Conservation (phyloP, 2,797 vertebrate species). For the Takifugu ocellatus region DNA sequence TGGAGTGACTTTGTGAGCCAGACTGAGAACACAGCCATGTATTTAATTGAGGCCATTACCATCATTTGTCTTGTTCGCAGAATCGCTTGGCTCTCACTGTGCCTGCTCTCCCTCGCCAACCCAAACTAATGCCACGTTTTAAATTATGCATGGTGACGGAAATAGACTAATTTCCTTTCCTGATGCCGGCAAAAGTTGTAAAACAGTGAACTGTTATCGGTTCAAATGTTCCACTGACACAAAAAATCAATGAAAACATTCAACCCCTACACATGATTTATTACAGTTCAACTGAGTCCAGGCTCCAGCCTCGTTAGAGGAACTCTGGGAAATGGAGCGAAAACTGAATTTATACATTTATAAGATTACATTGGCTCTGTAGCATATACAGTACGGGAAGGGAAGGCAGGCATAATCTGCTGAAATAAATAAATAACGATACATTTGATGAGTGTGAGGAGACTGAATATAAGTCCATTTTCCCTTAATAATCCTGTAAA, state of each 20-base stretch:
- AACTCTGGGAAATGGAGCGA: constrained; percentile 41
- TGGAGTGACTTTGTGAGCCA: constrained; percentile 40
- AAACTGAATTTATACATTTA: constrained; percentile 29
- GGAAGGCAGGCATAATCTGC: too few species aligned
- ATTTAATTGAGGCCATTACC: constrained; percentile 66
- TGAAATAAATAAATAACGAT: neutral
- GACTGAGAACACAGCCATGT: constrained; percentile 50
- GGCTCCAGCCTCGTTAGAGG: constrained; percentile 22
- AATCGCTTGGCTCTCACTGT: constrained; percentile 49
- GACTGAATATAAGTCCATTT: constrained; percentile 8
- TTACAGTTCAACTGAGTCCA: constrained; percentile 36
- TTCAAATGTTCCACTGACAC: neutral
- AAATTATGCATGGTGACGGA: constrained; percentile 67
- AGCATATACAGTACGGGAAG: too few species aligned
- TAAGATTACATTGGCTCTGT: constrained; percentile 2
- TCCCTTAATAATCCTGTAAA: constrained; percentile 34
- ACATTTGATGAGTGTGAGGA: neutral
- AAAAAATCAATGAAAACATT: neutral
- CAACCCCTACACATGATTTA: constrained; percentile 37
- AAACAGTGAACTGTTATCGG: constrained; percentile 4
- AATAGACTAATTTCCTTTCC: constrained; percentile 53
- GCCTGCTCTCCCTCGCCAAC: constrained; percentile 48
- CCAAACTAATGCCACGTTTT: constrained; percentile 63
- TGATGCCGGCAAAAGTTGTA: constrained; percentile 25
- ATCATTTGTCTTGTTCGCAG: constrained; percentile 60